Percentiles rank a stretch among this genome's conserved stretches.
Conservation (phyloP, 2,888 invertebrate species). For the Saturnia japonica region DNA sequence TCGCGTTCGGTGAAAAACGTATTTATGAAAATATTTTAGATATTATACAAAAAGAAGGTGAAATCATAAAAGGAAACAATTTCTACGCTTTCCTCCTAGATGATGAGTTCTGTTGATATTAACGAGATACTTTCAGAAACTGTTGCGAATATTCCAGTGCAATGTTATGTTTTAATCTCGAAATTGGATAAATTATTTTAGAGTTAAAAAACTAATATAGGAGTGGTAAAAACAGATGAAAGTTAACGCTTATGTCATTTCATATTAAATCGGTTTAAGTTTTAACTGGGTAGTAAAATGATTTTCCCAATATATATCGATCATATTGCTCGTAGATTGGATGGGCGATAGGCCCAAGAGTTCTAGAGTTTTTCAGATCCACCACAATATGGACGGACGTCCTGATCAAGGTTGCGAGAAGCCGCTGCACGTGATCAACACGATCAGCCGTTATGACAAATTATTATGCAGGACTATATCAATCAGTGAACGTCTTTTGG, state of each 20-base stretch:
- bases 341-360: too few relatives aligned
- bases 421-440: too few relatives aligned
- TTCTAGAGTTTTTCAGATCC: too few relatives aligned
- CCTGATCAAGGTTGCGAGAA: too few relatives aligned
- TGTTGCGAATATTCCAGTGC: constrained; percentile 2
- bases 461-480: too few relatives aligned
- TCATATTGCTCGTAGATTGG: too few relatives aligned
- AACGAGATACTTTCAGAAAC: not conserved
- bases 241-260: not conserved
- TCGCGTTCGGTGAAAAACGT: not conserved
- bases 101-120: constrained; percentile 4
- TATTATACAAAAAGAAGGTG: not conserved
- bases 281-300: too few relatives aligned
- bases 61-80: constrained; percentile 4
- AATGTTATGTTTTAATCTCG: not conserved
- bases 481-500: too few relatives aligned
- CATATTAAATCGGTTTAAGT: not conserved
- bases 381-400: too few relatives aligned
- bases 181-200: not conserved
- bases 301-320: too few relatives aligned
- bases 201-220: too few relatives aligned
- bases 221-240: not conserved
- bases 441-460: too few relatives aligned
- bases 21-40: constrained; percentile 18
- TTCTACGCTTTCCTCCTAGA: not conserved